phyloP scores from a whole-genome alignment of 1,140 invertebrate genomes.

The Drosophila asahinai region DNA sequence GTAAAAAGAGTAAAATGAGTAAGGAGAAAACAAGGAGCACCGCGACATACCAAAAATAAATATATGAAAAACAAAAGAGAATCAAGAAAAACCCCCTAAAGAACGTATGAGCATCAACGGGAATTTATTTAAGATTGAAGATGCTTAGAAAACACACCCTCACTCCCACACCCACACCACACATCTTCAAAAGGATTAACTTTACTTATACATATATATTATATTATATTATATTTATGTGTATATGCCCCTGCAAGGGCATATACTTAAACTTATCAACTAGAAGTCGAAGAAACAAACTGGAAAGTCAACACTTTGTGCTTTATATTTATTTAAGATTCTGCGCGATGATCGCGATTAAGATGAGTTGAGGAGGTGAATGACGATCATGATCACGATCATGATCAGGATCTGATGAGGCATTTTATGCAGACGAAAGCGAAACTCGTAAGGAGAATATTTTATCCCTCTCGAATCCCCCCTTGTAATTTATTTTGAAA shows the following conservation, averaged over 20 bases:
- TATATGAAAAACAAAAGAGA: conserved; percentile 16
- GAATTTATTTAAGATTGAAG: conserved; percentile 20
- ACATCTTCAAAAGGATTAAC: conserved; percentile 25
- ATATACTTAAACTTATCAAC: conserved; percentile 28
- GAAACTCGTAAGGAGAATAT: conserved; percentile 5
- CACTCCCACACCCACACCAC: conserved; percentile 13
- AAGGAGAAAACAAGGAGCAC: conserved; percentile 33
- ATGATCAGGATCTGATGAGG: not conserved
- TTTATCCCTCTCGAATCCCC: conserved; percentile 31
- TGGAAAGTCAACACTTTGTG: conserved; percentile 79
- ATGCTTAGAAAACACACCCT: conserved; percentile 36
- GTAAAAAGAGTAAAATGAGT: not conserved
- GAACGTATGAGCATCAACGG: conserved; percentile 9
- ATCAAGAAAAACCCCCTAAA: not conserved
- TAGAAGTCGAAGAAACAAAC: conserved; percentile 55
- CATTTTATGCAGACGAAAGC: conserved; percentile 14
- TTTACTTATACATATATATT: conserved; percentile 26
- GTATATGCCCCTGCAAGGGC: conserved; percentile 21
- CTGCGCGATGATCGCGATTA: conserved; percentile 28
- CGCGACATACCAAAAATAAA: conserved; percentile 35
- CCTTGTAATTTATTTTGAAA: conserved; percentile 49
- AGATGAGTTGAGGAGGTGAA: conserved; percentile 1
- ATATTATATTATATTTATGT: conserved; percentile 23
- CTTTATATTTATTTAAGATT: conserved; percentile 80
- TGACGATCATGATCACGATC: not conserved